Evolutionary conservation across 2,797 vertebrate genomes (phyloP).

Genomic region (Danio tinwini): DNA sequence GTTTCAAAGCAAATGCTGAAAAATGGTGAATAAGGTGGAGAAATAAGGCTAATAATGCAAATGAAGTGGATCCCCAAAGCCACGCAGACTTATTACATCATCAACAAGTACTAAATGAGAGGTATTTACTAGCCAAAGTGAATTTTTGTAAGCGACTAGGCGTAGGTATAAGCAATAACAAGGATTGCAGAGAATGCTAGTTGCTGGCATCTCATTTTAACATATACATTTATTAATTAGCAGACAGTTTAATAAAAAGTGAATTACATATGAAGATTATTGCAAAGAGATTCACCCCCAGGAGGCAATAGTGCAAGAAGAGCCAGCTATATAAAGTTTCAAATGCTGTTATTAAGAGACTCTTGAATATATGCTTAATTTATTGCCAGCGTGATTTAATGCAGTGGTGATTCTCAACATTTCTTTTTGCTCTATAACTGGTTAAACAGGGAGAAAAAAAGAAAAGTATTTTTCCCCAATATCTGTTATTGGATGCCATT

Average conservation of each 20-base stretch:
- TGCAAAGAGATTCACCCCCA: background rate
- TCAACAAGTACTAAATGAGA: too few relatives aligned
- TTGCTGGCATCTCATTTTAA: constrained; percentile 4
- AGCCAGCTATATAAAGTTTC: background rate
- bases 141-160: too few relatives aligned
- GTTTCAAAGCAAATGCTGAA: background rate
- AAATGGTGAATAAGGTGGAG: background rate
- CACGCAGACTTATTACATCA: too few relatives aligned
- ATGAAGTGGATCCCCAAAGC: too few relatives aligned
- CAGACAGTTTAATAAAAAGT: background rate
- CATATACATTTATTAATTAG: constrained; percentile 1
- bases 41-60: too few relatives aligned
- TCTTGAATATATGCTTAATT: background rate
- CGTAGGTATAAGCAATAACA: background rate
- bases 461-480: background rate
- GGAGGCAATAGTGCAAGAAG: background rate
- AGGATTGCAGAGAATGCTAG: background rate
- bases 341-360: background rate
- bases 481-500: too few relatives aligned
- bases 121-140: too few relatives aligned
- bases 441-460: background rate
- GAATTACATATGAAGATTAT: background rate
- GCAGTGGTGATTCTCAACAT: background rate
- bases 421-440: background rate
- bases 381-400: background rate